These are phyloP conservation scores for Cydia strobilella DNA, from an alignment of 1,140 invertebrate species.

Conservation along the genomic window DNA sequence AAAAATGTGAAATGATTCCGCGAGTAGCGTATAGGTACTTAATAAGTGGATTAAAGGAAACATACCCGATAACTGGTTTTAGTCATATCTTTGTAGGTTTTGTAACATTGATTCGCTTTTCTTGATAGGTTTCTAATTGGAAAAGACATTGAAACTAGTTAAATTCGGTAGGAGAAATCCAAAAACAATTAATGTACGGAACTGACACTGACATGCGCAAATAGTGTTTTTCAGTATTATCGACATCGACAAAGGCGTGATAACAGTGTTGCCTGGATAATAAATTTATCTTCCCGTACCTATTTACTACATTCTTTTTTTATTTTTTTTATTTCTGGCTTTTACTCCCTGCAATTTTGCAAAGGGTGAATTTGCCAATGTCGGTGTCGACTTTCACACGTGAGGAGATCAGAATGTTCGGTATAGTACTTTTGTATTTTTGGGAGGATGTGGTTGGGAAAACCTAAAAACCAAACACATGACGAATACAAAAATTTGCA, in stretches of 20 bases:
- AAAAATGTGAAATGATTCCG: neutral
- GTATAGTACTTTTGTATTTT: too few relatives aligned
- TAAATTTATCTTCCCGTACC: neutral
- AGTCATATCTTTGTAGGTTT: slow-evolving; percentile 47
- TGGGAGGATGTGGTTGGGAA: too few relatives aligned
- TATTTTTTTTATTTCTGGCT: too few relatives aligned
- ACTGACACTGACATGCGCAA: neutral
- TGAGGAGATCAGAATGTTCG: too few relatives aligned
- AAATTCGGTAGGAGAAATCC: slow-evolving; percentile 16
- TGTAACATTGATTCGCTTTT: slow-evolving; percentile 53
- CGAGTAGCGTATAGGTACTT: neutral
- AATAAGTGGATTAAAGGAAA: slow-evolving; percentile 36
- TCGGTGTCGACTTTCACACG: too few relatives aligned
- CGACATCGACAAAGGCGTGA: slow-evolving; percentile 22
- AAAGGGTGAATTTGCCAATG: too few relatives aligned
- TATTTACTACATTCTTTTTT: neutral
- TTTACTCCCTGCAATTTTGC: too few relatives aligned
- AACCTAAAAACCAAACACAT: too few relatives aligned
- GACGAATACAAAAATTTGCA: too few relatives aligned
- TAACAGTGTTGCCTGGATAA: slow-evolving; percentile 12
- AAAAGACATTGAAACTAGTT: slow-evolving; percentile 56
- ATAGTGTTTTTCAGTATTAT: slow-evolving; percentile 27
- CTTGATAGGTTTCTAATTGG: slow-evolving; percentile 60
- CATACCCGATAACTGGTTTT: slow-evolving; percentile 55
- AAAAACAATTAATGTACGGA: neutral